phyloP scores from a whole-genome alignment of 2,888 invertebrate genomes.

The Drosophila pseudotakahashii region DNA sequence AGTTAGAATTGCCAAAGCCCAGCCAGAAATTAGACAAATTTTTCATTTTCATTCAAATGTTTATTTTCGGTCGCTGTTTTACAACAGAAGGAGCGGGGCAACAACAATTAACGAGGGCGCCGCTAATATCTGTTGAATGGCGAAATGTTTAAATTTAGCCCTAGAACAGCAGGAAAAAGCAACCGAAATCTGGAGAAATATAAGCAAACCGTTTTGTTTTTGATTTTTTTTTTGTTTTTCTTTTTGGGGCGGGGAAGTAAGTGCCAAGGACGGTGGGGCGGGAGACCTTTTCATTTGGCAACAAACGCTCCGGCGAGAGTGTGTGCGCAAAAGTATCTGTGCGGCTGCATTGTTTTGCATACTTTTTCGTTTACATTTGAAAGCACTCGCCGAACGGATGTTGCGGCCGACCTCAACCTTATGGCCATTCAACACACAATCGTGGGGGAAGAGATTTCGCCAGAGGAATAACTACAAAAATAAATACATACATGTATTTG shows the following conservation, averaged over 20 bases:
- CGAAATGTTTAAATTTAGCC: constrained; percentile 75
- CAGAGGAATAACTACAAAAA: constrained; percentile 29
- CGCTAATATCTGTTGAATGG: constrained; percentile 56
- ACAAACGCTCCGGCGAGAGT: constrained; percentile 18
- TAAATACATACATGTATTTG: constrained; percentile 16
- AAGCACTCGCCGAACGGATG: constrained; percentile 78
- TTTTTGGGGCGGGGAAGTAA: neutral
- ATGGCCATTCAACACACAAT: constrained; percentile 18
- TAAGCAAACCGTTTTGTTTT: constrained; percentile 6
- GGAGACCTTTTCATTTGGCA: constrained; percentile 35
- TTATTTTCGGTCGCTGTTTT: constrained; percentile 53
- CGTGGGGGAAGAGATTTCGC: neutral
- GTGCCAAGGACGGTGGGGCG: constrained; percentile 37
- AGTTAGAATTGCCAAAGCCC: constrained; percentile 20
- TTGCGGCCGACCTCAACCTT: constrained; percentile 82
- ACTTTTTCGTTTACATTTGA: constrained; percentile 76
- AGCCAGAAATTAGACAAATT: constrained; percentile 29
- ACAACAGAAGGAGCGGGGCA: constrained; percentile 30
- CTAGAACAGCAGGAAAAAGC: constrained; percentile 22
- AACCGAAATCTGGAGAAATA: constrained; percentile 31
- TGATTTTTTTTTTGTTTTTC: neutral
- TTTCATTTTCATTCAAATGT: constrained; percentile 47
- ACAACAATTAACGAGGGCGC: constrained; percentile 48
- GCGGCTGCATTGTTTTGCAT: constrained; percentile 72
- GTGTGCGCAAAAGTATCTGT: constrained; percentile 27